Evolutionary conservation across 2,797 vertebrate species (phyloP), one percentile per base, ranked within the genome.

Genomic region (Cossypha polioptera): DNA sequence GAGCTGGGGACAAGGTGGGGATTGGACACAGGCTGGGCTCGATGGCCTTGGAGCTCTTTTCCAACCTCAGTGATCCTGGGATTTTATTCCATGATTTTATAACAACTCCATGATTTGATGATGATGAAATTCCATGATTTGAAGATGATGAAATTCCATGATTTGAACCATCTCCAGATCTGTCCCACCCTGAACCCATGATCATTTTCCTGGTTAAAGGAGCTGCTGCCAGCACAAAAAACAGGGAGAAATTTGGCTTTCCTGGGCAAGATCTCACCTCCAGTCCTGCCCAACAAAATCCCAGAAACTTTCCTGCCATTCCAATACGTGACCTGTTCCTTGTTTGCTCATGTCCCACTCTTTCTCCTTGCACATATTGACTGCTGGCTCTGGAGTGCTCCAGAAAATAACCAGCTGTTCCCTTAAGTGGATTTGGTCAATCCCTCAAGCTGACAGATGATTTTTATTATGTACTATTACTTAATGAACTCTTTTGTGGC

Each of bases 401-500:
- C 83, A 95, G 94, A 95, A 82, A 95, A 97, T 94, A 96, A 96
- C 43, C 96, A 96, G 93, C 94, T 93, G 94, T 94, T 94, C 83
- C 7, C 63, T 90, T 96, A 95, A 96, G 93, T 97, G 92, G 91
- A 96, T 95, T 96, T 96, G 86, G 93, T 96, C 97, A 92, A 97
- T 97, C 96, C 96, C 98, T 98, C 96, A 94, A 95, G 93, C 96
- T 98, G 98, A 98, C 98, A 97, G 98, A 98, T 97, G 96, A 98
- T 98, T 98, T 98, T 98, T 98, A 98, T 98, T 96, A 96, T 95
- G 95, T 98, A 97, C 97, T 98, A 97, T 98, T 97, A 98, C 98
- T 98, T 98, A 99, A 99, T 99, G 98, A 99, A 98, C 98, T 98
- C 97, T 98, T 98, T 98, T 98, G 95, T 98, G 98, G 97, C 97